phyloP scores from a whole-genome alignment of 2,888 invertebrate genomes.

The Temnothorax unifasciatus region DNA sequence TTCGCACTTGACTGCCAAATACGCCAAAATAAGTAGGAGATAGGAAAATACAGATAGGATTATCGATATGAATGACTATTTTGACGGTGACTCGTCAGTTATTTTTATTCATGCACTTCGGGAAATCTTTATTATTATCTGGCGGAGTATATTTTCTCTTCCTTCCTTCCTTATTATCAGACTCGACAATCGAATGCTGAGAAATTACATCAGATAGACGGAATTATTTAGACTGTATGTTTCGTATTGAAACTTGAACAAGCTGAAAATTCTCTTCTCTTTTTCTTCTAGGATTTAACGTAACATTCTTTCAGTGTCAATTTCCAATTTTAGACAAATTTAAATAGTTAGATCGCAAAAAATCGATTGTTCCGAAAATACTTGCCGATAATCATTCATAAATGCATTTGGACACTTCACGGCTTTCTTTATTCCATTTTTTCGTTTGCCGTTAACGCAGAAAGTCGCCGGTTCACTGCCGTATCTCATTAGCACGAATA shows the following conservation, averaged over 20 bases:
- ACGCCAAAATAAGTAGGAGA: slow-evolving; percentile 30
- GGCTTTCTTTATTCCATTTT: neutral
- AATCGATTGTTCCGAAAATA: neutral
- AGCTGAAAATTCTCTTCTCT: neutral
- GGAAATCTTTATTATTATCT: neutral
- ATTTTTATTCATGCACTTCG: neutral
- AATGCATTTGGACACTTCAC: neutral
- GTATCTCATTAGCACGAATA: slow-evolving; percentile 68
- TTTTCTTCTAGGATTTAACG: neutral
- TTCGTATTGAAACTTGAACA: neutral
- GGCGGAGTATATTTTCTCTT: neutral
- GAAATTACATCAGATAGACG: neutral
- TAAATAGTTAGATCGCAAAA: neutral
- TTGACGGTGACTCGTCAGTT: neutral
- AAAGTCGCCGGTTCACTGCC: slow-evolving; percentile 55
- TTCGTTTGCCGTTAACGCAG: slow-evolving; percentile 2
- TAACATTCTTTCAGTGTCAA: neutral
- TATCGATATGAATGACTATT: neutral
- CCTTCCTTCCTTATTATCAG: neutral
- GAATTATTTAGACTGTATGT: neutral
- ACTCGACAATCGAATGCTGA: neutral
- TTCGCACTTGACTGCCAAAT: slow-evolving; percentile 40
- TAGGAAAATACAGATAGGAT: slow-evolving; percentile 1
- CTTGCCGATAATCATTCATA: neutral
- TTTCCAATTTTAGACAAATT: neutral